A percentile compares a stretch with the other conserved stretches of the same genome.
Conservation (phyloP, 2,888 invertebrate genomes). For the Thymelicus acteon region DNA sequence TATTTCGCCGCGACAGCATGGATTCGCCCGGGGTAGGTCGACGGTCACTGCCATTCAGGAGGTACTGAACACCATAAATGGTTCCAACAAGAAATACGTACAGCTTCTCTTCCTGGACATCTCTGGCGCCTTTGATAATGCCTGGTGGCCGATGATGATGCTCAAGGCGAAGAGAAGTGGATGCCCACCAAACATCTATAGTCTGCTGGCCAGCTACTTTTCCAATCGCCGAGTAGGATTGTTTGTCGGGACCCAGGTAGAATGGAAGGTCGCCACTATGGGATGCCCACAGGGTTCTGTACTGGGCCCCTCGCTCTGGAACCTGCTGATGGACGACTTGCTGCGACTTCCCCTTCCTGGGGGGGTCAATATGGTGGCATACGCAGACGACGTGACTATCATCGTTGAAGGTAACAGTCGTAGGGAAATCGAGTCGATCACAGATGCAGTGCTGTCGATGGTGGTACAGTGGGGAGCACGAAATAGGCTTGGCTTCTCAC, state of each 20-base stretch:
- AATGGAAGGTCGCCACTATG: slow-evolving; percentile 40
- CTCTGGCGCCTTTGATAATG: slow-evolving; percentile 51
- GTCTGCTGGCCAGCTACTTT: too few species aligned
- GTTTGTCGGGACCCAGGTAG: not conserved
- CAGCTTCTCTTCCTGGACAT: slow-evolving; percentile 49
- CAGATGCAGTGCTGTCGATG: too few species aligned
- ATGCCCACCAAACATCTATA: too few species aligned
- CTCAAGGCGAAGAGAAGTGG: too few species aligned
- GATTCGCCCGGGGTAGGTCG: slow-evolving; percentile 38
- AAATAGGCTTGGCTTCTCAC: too few species aligned
- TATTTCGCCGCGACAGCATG: slow-evolving; percentile 33
- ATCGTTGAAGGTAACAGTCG: slow-evolving; percentile 35
- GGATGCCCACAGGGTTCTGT: slow-evolving; percentile 42
- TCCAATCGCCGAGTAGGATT: too few species aligned
- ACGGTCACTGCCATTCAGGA: slow-evolving; percentile 45
- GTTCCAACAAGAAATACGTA: slow-evolving; percentile 38
- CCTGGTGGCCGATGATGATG: slow-evolving; percentile 49
- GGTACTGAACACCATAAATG: not conserved
- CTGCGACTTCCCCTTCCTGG: not conserved
- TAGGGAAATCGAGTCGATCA: too few species aligned
- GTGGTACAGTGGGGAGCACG: too few species aligned
- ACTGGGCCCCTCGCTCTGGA: slow-evolving; percentile 35
- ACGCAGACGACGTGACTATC: slow-evolving; percentile 48
- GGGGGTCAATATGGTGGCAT: slow-evolving; percentile 42
- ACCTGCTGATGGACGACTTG: slow-evolving; percentile 27